Percentiles rank a stretch among this genome's conserved stretches.
Evolutionary conservation across 2,113 vertebrate species (phyloP).

Genomic region (Upupa epops): DNA sequence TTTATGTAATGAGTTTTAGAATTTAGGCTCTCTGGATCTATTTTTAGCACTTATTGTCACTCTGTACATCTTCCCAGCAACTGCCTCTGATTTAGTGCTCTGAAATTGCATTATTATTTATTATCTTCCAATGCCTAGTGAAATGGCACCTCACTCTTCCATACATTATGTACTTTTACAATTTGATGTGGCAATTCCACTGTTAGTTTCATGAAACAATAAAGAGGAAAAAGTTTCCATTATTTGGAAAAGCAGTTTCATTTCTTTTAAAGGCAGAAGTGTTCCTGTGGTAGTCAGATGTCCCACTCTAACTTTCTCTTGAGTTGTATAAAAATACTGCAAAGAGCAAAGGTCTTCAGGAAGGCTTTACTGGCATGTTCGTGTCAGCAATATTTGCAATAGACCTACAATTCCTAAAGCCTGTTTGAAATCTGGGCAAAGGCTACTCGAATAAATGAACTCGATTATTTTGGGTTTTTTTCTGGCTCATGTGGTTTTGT

Average conservation of each 20-base stretch:
- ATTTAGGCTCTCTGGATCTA: slow-evolving; percentile 36
- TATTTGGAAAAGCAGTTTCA: not conserved
- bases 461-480: not conserved
- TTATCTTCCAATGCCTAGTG: slow-evolving; percentile 23
- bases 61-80: slow-evolving; percentile 17
- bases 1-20: slow-evolving; percentile 56
- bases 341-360: not conserved
- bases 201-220: slow-evolving; percentile 21
- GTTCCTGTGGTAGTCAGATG: not conserved
- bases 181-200: not conserved
- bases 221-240: slow-evolving; percentile 4
- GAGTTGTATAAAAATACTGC: not conserved
- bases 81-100: slow-evolving; percentile 49
- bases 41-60: slow-evolving; percentile 60
- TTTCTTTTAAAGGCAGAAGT: not conserved
- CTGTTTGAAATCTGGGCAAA: not conserved
- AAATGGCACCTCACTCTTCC: not conserved
- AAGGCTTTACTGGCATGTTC: not conserved
- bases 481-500: not conserved
- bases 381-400: not conserved
- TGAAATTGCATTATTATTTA: slow-evolving; percentile 60
- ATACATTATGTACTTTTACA: not conserved
- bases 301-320: not conserved
- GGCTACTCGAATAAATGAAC: not conserved
- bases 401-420: not conserved